phyloP scores from a whole-genome alignment of 2,797 vertebrate species.

The Rhinatrema bivittatum region DNA sequence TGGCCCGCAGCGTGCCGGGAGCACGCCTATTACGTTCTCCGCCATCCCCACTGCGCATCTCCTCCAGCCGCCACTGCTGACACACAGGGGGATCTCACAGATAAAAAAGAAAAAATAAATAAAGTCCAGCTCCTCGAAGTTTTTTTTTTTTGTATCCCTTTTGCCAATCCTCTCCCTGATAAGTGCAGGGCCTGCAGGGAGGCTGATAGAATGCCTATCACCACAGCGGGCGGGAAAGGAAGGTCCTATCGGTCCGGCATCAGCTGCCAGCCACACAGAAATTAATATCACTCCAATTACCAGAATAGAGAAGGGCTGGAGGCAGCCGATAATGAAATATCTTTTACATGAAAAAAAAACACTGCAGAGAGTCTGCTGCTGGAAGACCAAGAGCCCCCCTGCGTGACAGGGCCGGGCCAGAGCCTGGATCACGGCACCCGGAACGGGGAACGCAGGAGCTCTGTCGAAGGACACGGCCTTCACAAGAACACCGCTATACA shows the following conservation, averaged over 20 bases:
- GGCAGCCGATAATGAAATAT: constrained; percentile 74
- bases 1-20: too few species aligned
- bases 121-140: constrained; percentile 83
- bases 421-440: too few species aligned
- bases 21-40: too few species aligned
- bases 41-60: constrained; percentile 1
- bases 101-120: constrained; percentile 79
- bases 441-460: too few species aligned
- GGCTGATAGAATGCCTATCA: constrained; percentile 84
- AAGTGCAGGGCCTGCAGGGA: constrained; percentile 82
- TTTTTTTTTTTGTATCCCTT: constrained; percentile 57
- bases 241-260: constrained; percentile 71
- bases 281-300: constrained; percentile 85
- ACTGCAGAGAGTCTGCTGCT: constrained; percentile 43
- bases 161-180: constrained; percentile 86
- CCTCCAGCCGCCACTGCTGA: constrained; percentile 32
- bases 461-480: too few species aligned
- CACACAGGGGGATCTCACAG: constrained; percentile 50
- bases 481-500: too few species aligned
- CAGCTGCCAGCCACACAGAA: constrained; percentile 71
- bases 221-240: constrained; percentile 69
- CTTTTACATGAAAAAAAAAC: constrained; percentile 63
- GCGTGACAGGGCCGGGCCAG: too few species aligned
- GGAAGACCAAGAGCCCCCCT: too few species aligned
- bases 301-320: constrained; percentile 75